Evolutionary conservation across 2,888 invertebrate genomes (phyloP).

Genomic region (Lepidocyrtoides sp.): DNA sequence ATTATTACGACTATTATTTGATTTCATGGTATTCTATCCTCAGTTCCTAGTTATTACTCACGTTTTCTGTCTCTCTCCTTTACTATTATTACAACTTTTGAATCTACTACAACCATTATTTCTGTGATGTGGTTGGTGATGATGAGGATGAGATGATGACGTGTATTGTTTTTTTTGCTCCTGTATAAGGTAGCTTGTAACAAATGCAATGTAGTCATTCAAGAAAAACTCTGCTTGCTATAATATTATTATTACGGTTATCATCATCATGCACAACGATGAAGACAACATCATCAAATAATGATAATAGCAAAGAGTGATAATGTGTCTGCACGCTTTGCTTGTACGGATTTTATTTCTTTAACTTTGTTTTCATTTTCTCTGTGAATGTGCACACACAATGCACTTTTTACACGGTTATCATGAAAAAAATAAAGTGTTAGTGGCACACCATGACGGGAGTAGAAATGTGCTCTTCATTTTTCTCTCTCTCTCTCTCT

Average conservation of each 20-base stretch:
- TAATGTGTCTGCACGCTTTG: constrained; percentile 20
- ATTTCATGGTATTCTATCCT: constrained; percentile 73
- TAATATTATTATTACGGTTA: constrained; percentile 71
- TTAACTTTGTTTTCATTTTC: constrained; percentile 27
- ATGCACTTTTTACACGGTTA: constrained; percentile 27
- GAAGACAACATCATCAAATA: constrained; percentile 21
- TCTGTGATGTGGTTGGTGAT: constrained; percentile 43
- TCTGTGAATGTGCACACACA: neutral
- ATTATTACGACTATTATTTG: constrained; percentile 54
- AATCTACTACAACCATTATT: constrained; percentile 47
- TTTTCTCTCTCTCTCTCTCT: neutral
- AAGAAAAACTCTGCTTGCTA: constrained; percentile 16
- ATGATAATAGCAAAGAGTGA: constrained; percentile 37
- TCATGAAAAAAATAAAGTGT: neutral
- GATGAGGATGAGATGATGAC: constrained; percentile 39
- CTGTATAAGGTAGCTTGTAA: constrained; percentile 18
- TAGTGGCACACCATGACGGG: neutral
- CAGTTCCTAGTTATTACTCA: constrained; percentile 71
- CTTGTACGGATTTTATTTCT: constrained; percentile 5
- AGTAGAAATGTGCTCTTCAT: neutral
- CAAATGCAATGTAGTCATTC: constrained; percentile 48
- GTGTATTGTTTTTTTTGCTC: constrained; percentile 4
- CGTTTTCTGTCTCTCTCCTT: constrained; percentile 36
- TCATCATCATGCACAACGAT: constrained; percentile 21
- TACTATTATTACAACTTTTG: constrained; percentile 40